Evolutionary conservation across 2,888 invertebrate species (phyloP), one percentile per base, ranked within the genome.

Genomic region (Athalia cordata): DNA sequence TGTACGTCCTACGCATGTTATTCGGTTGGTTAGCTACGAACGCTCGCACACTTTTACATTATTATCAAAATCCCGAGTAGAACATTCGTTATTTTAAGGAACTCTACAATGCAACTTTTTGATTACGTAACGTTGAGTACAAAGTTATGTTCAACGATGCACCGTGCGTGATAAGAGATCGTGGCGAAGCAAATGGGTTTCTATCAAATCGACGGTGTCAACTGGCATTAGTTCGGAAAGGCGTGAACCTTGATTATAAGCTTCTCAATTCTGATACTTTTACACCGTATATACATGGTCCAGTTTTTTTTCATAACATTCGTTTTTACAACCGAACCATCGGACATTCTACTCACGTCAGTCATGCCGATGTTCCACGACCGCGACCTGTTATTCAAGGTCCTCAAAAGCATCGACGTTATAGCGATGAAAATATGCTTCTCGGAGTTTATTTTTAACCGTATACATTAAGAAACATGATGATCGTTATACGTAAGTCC

Each of bases 201-300:
- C 62, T 61, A 75, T 75, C 75, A 64, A 75, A 62, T 52, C 9
- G 49, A 75, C 52, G 62, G 13, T 29, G 75, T 75, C 75, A 64
- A 49, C 15, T n/a, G 15, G 52, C 45, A 64, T 75, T 64, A 75
- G 9, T 5, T 15, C 75, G n/a, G 62, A 75, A 61, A 29, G 29
- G 75, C 75, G 75, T 75, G 62, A 62, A 75, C 62, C 29, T 50
- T 75, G 75, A 75, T 75, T 75, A 62, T 6, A 3, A 61, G 29
- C 29, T 62, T 61, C 29, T 29, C 29, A 29, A 29, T 29, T 29
- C 50, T 57, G 9, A 75, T 52, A 13, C 50, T n/a, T 11, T 75
- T 64, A 29, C 45, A 50, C 50, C 55, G 5, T 15, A 29, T 29
- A 9, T 49, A 72, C 62, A 11, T 43, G 62, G 45, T 75, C 45